Base-by-base conservation (phyloP, 2,113 vertebrate species). In the Cairina moschata region DNA sequence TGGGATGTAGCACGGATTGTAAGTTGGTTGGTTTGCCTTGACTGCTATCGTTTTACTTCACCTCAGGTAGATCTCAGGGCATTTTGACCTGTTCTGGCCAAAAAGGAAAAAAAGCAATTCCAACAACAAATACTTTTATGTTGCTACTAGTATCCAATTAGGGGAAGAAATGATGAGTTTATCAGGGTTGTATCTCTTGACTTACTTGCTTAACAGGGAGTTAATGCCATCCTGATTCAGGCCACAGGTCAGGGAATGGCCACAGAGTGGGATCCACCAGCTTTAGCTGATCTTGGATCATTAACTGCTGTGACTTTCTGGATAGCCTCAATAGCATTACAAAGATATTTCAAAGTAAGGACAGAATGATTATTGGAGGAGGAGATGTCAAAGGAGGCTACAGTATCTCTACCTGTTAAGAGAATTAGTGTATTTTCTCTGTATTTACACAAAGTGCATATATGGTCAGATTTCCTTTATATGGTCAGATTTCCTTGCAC, bases 1-100 rank as follows among this genome's bases (percentile, higher is more conserved):
- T 40, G 17, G 6, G 3, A 2, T 58, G 5, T 34, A 72, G 3
- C 10, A 15, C 5, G 18, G 36, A 14, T 3, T 32, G 2, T 7
- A 36, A 63, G 9, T 5, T 28, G 2, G 6, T 76, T 76, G 9
- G 23, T 80, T 79, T 42, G 9, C 6, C 32, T 80, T 90, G 36
- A 25, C 18, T 44, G 1, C 6, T 55, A 9, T 6, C 2, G 40
- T 76, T 32, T 18, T 17, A 0, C 13, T 9, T n/a, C 13, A 38
- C 22, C 3, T 81, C 15, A 31, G 9, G 6, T 28, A 8, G 9
- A 40, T 9, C 6, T 14, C 3, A 4, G 16, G 13, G 59, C n/a
- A 26, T 9, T 73, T 80, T 32, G 8, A 34, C 2, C 11, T 34
- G 17, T 44, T 2, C 22, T 44, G 29, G 5, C 4, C 28, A 68